These are phyloP conservation scores for Polyodon spathula DNA, from an alignment of 2,113 vertebrate genomes.

Conservation along the genomic window DNA sequence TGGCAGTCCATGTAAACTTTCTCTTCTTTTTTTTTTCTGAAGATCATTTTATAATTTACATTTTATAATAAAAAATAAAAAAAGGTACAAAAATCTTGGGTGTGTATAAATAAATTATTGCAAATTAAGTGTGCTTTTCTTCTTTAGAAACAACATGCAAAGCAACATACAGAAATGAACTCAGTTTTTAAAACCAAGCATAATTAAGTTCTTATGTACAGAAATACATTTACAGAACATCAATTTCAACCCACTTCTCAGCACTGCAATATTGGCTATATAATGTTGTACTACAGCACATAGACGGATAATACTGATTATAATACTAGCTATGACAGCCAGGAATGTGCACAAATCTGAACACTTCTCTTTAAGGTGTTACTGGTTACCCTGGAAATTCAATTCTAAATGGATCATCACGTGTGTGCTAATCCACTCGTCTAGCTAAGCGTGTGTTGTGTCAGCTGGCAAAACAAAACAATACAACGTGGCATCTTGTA, in stretches of 20 bases:
- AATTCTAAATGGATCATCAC: too few relatives aligned
- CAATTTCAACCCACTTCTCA: slow-evolving; percentile 36
- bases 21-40: too few relatives aligned
- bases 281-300: slow-evolving; percentile 8
- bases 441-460: too few relatives aligned
- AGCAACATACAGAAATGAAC: slow-evolving; percentile 36
- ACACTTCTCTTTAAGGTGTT: too few relatives aligned
- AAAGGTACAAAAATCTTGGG: slow-evolving; percentile 23
- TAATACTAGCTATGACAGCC: slow-evolving; percentile 14
- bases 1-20: too few relatives aligned
- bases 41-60: too few relatives aligned
- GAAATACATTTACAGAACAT: slow-evolving; percentile 30
- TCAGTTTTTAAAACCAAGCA: slow-evolving; percentile 31
- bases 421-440: too few relatives aligned
- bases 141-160: slow-evolving; percentile 49
- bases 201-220: slow-evolving; percentile 45
- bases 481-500: too few relatives aligned
- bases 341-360: slow-evolving; percentile 17
- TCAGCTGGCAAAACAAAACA: too few relatives aligned
- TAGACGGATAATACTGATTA: slow-evolving; percentile 7
- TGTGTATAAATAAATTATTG: slow-evolving; percentile 64
- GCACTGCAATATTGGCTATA: slow-evolving; percentile 38
- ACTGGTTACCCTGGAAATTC: too few relatives aligned
- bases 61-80: slow-evolving; percentile 11
- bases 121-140: slow-evolving; percentile 70